Conservation (phyloP, 2,888 invertebrate species). For the Synanthedon myopaeformis region DNA sequence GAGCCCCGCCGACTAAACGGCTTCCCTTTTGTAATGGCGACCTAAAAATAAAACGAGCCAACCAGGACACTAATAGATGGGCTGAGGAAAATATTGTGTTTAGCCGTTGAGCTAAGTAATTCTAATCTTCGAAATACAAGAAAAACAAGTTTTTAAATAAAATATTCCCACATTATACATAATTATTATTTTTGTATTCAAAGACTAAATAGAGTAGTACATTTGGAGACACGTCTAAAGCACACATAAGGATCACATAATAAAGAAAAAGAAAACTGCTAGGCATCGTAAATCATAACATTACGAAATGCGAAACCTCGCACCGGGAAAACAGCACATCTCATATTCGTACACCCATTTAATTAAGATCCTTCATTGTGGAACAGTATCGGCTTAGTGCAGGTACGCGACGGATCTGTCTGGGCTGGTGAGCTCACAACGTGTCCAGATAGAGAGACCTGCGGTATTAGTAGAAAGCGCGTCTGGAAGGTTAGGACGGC, state of each 20-base stretch:
- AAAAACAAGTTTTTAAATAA: neutral
- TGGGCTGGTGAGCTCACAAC: slow-evolving; percentile 24
- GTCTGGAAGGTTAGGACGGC: neutral
- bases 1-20: slow-evolving; percentile 19
- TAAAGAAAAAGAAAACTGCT: slow-evolving; percentile 8
- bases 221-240: too few relatives aligned
- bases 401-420: slow-evolving; percentile 26
- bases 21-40: slow-evolving; percentile 33
- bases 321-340: slow-evolving; percentile 18
- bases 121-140: neutral
- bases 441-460: slow-evolving; percentile 31
- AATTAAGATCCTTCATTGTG: slow-evolving; percentile 27
- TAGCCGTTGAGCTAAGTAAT: neutral
- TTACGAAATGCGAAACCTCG: slow-evolving; percentile 25
- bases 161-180: too few relatives aligned
- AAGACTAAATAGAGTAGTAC: too few relatives aligned
- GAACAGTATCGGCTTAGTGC: slow-evolving; percentile 24
- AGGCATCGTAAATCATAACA: slow-evolving; percentile 39
- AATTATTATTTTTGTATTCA: too few relatives aligned
- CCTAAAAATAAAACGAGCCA: slow-evolving; percentile 43
- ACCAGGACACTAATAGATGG: slow-evolving; percentile 8
- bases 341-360: slow-evolving; percentile 16
- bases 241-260: slow-evolving; percentile 9
- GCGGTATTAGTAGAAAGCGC: slow-evolving; percentile 17
- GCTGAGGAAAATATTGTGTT: neutral